These are phyloP conservation scores for Benthosema pterotum DNA, from an alignment of 2,797 vertebrate genomes.

Conservation along the genomic window DNA sequence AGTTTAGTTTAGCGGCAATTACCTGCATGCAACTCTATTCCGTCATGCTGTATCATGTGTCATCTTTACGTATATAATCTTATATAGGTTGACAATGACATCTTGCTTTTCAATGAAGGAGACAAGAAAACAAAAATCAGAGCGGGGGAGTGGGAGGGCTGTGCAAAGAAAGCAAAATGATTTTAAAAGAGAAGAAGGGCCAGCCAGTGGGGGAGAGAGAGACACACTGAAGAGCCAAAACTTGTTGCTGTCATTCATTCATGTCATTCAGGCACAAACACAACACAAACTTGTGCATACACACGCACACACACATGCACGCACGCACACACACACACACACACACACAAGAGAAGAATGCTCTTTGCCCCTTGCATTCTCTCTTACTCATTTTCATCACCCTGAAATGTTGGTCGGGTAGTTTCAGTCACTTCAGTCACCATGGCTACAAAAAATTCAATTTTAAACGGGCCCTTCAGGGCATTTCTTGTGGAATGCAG, in stretches of 20 bases:
- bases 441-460: slow-evolving; percentile 57
- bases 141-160: slow-evolving; percentile 5
- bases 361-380: slow-evolving; percentile 39
- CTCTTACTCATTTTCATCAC: slow-evolving; percentile 54
- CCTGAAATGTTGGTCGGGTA: slow-evolving; percentile 73
- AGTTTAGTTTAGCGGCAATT: too few relatives aligned
- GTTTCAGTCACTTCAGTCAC: slow-evolving; percentile 60
- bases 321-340: neutral
- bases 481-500: slow-evolving; percentile 42
- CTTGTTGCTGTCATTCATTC: slow-evolving; percentile 66
- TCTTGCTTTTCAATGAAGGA: slow-evolving; percentile 20
- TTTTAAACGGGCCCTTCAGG: slow-evolving; percentile 60
- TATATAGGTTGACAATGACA: too few relatives aligned
- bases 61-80: too few relatives aligned
- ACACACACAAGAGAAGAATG: slow-evolving; percentile 21
- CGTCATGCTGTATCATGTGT: too few relatives aligned
- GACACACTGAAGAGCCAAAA: slow-evolving; percentile 52
- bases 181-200: slow-evolving; percentile 10
- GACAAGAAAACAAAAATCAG: neutral
- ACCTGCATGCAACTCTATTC: too few relatives aligned
- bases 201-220: slow-evolving; percentile 9
- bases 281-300: slow-evolving; percentile 5
- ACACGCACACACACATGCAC: slow-evolving; percentile 24
- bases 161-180: slow-evolving; percentile 16
- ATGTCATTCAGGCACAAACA: slow-evolving; percentile 40